Base-by-base conservation (phyloP, 1,140 invertebrate species). In the Pseudomyrmex dendroicus region DNA sequence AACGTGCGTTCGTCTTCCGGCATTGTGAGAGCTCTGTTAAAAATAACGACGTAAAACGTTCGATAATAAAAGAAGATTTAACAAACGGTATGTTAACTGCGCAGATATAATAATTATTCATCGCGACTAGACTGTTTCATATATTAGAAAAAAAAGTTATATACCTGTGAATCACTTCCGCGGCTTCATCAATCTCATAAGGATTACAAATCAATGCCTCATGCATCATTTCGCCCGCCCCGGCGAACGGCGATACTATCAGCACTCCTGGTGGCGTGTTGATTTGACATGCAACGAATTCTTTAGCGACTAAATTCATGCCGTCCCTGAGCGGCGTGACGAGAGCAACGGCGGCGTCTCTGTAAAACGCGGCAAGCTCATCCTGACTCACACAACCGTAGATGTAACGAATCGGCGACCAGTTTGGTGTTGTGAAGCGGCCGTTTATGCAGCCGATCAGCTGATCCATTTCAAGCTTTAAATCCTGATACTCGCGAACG, bases 251-350 rank as follows among this genome's bases (percentile, higher is more conserved):
- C 1, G 97, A 98, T 2, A 99, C 96, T 61, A 99, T 97, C 5
- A 99, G 92, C 0, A 99, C 98, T 8, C 98, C 98, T 0, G 98
- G 97, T 0, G 97, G 96, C 13, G 96, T 96, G 84, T 98, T 97
- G 9, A 98, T 98, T 93, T 98, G 98, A 91, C 98, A 98, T 5
- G 98, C 98, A 2, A 98, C 98, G 90, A 98, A 98, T 92, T 99
- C 98, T 93, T 99, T 98, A 5, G 98, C 98, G 0, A 98, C 98
- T 61, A 99, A 95, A 94, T 99, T 99, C 98, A 99, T 99, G 62
- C 98, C 98, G 92, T 98, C 98, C 61, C 98, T 94, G 0, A 98
- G 92, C 0, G 98, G 98, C 0, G 98, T 98, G 0, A 98, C 98
- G 17, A 98, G 92, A 20, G 97, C 97, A 0, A 99, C 97, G 0